A percentile compares a stretch with the other conserved stretches of the same genome.
phyloP scores from a whole-genome alignment of 2,888 invertebrate genomes.

The Plebejus argus region DNA sequence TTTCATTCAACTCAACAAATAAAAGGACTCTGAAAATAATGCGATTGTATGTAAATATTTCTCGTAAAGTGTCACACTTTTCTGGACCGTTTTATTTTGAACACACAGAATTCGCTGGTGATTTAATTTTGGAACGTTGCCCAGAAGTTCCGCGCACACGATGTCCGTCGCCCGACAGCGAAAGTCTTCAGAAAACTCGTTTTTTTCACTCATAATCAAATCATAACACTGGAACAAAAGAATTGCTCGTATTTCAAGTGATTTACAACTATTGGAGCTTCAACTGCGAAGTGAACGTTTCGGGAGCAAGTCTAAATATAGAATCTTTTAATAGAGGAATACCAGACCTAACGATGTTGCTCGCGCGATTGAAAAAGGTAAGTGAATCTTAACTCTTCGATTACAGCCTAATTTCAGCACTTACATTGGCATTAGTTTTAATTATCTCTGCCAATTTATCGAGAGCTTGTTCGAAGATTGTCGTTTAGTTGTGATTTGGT shows the following conservation, averaged over 20 bases:
- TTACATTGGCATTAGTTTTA: constrained; percentile 64
- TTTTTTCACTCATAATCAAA: constrained; percentile 39
- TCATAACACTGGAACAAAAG: background rate
- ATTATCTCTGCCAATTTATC: constrained; percentile 59
- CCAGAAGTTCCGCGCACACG: constrained; percentile 64
- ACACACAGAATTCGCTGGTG: constrained; percentile 59
- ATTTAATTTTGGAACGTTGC: constrained; percentile 75
- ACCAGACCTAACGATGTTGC: constrained; percentile 62
- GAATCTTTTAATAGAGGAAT: constrained; percentile 74
- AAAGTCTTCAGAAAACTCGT: constrained; percentile 57
- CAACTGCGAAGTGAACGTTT: constrained; percentile 53
- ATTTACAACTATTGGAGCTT: constrained; percentile 6
- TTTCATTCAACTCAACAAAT: constrained; percentile 15
- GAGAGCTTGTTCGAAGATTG: constrained; percentile 25
- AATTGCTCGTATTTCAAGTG: constrained; percentile 29
- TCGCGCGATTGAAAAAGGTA: constrained; percentile 59
- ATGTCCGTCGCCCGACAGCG: constrained; percentile 54
- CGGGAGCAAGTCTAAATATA: constrained; percentile 63
- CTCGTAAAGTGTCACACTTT: constrained; percentile 33
- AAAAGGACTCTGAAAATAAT: background rate
- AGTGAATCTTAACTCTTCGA: constrained; percentile 53
- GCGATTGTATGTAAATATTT: constrained; percentile 31
- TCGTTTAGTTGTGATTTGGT: constrained; percentile 29
- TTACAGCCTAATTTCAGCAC: constrained; percentile 54
- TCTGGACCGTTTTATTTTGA: constrained; percentile 44